These are phyloP conservation scores for Tetropium fuscum DNA, from an alignment of 2,888 invertebrate genomes.

Conservation along the genomic window DNA sequence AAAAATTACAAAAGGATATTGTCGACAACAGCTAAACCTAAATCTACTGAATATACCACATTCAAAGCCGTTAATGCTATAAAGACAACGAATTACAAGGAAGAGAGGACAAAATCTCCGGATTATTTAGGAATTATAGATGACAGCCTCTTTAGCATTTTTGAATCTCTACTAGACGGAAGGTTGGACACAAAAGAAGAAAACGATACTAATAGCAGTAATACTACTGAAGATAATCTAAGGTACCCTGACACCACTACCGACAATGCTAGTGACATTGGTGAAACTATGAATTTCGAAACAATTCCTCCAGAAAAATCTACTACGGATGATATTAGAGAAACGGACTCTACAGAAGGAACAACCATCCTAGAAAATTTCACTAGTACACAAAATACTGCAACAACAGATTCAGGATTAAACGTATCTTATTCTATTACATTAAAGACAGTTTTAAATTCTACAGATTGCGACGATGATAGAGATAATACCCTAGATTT, in stretches of 20 bases:
- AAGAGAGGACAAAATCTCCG: constrained; percentile 37
- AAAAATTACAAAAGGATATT: constrained; percentile 43
- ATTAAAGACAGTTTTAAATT: constrained; percentile 55
- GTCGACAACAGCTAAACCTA: constrained; percentile 39
- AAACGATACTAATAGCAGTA: constrained; percentile 38
- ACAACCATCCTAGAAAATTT: constrained; percentile 31
- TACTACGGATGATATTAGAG: background rate
- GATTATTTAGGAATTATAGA: constrained; percentile 42
- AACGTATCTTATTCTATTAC: constrained; percentile 44
- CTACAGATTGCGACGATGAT: constrained; percentile 58
- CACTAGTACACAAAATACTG: constrained; percentile 30
- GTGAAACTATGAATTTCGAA: constrained; percentile 16
- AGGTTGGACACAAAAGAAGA: constrained; percentile 52
- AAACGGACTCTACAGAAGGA: constrained; percentile 50
- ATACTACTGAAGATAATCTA: constrained; percentile 9
- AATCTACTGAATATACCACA: constrained; percentile 27
- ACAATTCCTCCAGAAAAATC: constrained; percentile 12
- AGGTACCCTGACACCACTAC: background rate
- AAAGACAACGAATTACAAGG: constrained; percentile 17
- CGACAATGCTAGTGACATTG: constrained; percentile 1
- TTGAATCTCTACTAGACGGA: constrained; percentile 51
- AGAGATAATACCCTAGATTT: constrained; percentile 26
- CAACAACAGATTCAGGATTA: constrained; percentile 23
- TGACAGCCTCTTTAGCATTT: constrained; percentile 49
- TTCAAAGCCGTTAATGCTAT: constrained; percentile 13